Evolutionary conservation across 2,113 vertebrate species (phyloP), one percentile per base, ranked within the genome.

Genomic region (Sarotherodon lohbergeri): DNA sequence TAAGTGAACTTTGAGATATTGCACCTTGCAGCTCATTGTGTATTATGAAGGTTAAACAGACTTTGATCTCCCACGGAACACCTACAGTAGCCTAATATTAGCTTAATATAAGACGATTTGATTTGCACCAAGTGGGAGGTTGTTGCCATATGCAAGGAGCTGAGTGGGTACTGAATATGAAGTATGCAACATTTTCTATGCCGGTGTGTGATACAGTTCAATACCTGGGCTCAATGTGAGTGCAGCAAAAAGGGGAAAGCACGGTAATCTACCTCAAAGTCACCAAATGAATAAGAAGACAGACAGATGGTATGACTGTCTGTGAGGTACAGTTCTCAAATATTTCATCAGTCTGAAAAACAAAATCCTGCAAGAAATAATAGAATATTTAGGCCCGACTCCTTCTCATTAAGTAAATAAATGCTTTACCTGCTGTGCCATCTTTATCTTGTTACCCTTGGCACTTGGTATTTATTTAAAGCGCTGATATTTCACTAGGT

Each of bases 11-110:
- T 13, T 82, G 12, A 32, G 6, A 16, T 36, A 14, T 24, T 52
- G 29, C 39, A 46, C 22, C 73, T 78, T 34, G 1, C 16, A 39
- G 10, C 17, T 34, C 46, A 52, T 78, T 34, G 6, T 52, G 17
- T 78, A 0, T 78, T 78, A 52, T 48, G 24, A 52, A 50, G 43
- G 46, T 52, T 78, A 78, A 13, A 78, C 46, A 78, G 46, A 52
- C 46, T 50, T 50, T 78, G 27, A 52, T 63, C 19, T 52, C 56
- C 84, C 46, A 86, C 84, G 8, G 9, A 55, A 71, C 56, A 68
- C 84, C 76, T 41, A 39, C 11, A 76, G 7, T 34, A 7, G 12
- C 54, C 76, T 86, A 32, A 66, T 52, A 52, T 61, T 61, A 79
- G 22, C 16, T 29, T 29, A 48, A 82, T 41, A 55, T 39, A 24